Evolutionary conservation across 2,797 vertebrate species (phyloP), one percentile per base, ranked within the genome.

Genomic region (Eidolon dupreanum): DNA sequence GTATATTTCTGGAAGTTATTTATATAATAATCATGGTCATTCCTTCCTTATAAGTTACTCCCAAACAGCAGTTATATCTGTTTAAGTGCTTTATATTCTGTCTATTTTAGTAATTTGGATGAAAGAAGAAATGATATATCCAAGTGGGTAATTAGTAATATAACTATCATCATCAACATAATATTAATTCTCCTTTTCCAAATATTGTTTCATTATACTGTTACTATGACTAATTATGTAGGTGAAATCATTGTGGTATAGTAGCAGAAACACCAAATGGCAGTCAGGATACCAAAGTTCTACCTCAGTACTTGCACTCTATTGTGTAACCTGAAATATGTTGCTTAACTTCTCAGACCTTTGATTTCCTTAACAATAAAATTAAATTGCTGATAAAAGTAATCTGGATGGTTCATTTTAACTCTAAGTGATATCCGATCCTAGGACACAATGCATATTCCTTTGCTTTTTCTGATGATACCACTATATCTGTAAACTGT

Each of bases 41-140:
- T 91, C 81, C 20, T 90, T 88, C 26, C 11, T 82, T 86, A 3
- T 28, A 93, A 83, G n/a, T 93, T 91, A 33, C 11, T 75, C 49
- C 53, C 73, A 85, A 59, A 82, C 1, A 75, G 16, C 31, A 92
- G 61, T 46, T 88, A 1, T 75, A 88, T 78, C 57, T 78, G 2
- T 61, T 49, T 88, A 81, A 81, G 6, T 84, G 74, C 19, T 90
- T 74, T 91, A 26, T 88, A 74, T 38, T 93, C 70, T 75, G n/a
- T 70, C 83, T 81, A 65, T 51, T 89, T 96, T 74, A 93, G 63
- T 89, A 92, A 91, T 81, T 63, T 51, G 33, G 43, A 63, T 82
- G 24, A 77, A 82, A 86, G 38, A 96, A 88, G 13, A 12, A 71
- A 65, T 94, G 46, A 16, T 36, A 81, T 90, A 70, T 68, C 6